Evolutionary conservation across 2,888 invertebrate species (phyloP).

Genomic region (Pseudolycoriella hygida): DNA sequence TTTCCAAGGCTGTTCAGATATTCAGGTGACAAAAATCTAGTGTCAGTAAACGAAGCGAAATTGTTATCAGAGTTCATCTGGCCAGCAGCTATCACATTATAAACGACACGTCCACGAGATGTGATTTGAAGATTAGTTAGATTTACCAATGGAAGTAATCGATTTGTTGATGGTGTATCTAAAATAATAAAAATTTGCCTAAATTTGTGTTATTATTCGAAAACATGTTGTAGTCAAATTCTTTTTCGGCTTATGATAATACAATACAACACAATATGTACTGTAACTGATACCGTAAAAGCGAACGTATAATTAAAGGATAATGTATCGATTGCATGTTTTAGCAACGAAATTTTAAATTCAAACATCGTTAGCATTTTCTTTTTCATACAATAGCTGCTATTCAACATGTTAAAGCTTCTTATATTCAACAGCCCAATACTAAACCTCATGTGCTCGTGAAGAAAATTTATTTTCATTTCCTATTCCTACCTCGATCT

Average conservation of each 20-base stretch:
- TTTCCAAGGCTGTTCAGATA: constrained; percentile 26
- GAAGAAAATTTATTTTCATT: no score
- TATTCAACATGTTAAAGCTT: no score
- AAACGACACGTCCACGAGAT: constrained; percentile 33
- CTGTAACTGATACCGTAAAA: background rate
- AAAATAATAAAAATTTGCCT: constrained; percentile 2
- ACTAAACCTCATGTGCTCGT: no score
- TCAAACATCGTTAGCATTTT: no score
- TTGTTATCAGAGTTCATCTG: constrained; percentile 9
- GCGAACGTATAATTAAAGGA: background rate
- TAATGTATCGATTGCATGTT: no score
- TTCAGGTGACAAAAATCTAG: constrained; percentile 36
- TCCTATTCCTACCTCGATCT: no score
- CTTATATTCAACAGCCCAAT: no score
- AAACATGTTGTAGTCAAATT: no score
- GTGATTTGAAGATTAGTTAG: constrained; percentile 35
- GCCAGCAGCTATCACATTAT: constrained; percentile 10
- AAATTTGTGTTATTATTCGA: no score
- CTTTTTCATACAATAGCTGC: no score
- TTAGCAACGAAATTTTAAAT: no score
- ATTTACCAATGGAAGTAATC: constrained; percentile 34
- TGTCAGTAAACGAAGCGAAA: background rate
- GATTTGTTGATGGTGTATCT: constrained; percentile 16
- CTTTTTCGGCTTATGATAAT: no score
- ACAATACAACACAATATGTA: background rate